Evolutionary conservation across 2,113 vertebrate species (phyloP).

Genomic region (Gorsachius goisagi): DNA sequence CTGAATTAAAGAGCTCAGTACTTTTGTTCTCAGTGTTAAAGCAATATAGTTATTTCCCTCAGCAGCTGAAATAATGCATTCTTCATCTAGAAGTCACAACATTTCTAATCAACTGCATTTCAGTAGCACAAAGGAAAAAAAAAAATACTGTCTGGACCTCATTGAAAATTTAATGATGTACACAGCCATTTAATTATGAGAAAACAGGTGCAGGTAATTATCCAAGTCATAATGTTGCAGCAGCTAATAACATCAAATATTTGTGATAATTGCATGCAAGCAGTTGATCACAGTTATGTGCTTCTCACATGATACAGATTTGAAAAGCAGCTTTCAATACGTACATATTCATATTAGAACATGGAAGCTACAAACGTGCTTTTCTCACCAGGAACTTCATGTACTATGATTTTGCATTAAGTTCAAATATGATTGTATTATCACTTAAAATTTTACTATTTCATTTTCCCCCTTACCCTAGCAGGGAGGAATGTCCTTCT

Average conservation of each 20-base stretch:
- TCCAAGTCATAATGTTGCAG: slow-evolving; percentile 42
- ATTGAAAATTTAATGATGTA: slow-evolving; percentile 37
- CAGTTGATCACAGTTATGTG: slow-evolving; percentile 4
- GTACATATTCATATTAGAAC: not conserved
- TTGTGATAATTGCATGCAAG: slow-evolving; percentile 39
- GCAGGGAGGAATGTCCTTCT: not conserved
- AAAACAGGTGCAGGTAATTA: slow-evolving; percentile 61
- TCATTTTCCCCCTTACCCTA: not conserved
- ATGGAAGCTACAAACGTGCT: not conserved
- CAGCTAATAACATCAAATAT: slow-evolving; percentile 58
- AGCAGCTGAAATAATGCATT: slow-evolving; percentile 5
- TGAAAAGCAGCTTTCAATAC: not conserved
- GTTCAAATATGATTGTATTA: not conserved
- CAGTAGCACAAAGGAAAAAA: not conserved
- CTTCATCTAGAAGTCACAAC: slow-evolving; percentile 27
- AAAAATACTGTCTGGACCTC: slow-evolving; percentile 10
- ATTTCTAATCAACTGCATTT: slow-evolving; percentile 42
- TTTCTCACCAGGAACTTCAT: not conserved
- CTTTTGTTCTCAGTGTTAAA: not conserved
- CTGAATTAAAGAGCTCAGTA: slow-evolving; percentile 13
- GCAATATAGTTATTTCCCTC: slow-evolving; percentile 7
- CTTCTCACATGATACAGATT: not conserved
- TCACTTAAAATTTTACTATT: not conserved
- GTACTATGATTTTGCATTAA: not conserved
- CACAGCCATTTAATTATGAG: slow-evolving; percentile 34